Evolutionary conservation across 1,140 invertebrate species (phyloP).

Genomic region (Zelostemma sp.): DNA sequence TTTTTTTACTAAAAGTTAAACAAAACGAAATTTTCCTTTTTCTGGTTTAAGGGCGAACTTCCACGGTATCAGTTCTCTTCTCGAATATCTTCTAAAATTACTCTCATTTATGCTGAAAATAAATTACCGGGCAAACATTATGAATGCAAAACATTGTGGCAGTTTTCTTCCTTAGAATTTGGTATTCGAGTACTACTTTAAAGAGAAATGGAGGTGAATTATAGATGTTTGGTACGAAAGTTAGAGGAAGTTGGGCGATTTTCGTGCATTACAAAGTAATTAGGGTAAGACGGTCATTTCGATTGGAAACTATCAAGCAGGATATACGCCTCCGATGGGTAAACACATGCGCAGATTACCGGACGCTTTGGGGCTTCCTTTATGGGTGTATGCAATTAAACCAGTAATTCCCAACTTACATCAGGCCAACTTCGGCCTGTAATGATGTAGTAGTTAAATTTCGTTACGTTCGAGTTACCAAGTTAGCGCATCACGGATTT

Average conservation of each 20-base stretch:
- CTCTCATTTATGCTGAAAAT: too few relatives aligned
- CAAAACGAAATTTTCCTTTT: too few relatives aligned
- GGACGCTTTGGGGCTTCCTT: slow-evolving; percentile 56
- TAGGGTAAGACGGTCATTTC: slow-evolving; percentile 65
- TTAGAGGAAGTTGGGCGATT: slow-evolving; percentile 56
- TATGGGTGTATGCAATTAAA: slow-evolving; percentile 68
- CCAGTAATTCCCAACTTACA: slow-evolving; percentile 70
- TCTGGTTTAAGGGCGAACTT: too few relatives aligned
- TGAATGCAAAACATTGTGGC: too few relatives aligned
- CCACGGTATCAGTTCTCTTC: too few relatives aligned
- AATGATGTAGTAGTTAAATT: slow-evolving; percentile 69
- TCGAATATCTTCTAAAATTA: too few relatives aligned
- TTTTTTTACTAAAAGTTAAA: too few relatives aligned
- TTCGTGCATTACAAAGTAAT: slow-evolving; percentile 64
- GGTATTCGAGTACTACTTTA: too few relatives aligned
- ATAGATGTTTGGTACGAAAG: slow-evolving; percentile 10
- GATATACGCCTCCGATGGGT: slow-evolving; percentile 59
- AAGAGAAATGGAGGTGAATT: too few relatives aligned
- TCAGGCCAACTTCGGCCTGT: slow-evolving; percentile 64
- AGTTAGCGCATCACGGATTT: slow-evolving; percentile 47
- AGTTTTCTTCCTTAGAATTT: too few relatives aligned
- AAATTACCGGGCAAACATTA: too few relatives aligned
- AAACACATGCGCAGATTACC: slow-evolving; percentile 67
- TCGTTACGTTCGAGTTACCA: slow-evolving; percentile 62
- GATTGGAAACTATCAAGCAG: slow-evolving; percentile 52